Percentiles rank a stretch among this genome's conserved stretches.
Evolutionary conservation across 2,888 invertebrate genomes (phyloP).

Genomic region (Dasypolia templi): DNA sequence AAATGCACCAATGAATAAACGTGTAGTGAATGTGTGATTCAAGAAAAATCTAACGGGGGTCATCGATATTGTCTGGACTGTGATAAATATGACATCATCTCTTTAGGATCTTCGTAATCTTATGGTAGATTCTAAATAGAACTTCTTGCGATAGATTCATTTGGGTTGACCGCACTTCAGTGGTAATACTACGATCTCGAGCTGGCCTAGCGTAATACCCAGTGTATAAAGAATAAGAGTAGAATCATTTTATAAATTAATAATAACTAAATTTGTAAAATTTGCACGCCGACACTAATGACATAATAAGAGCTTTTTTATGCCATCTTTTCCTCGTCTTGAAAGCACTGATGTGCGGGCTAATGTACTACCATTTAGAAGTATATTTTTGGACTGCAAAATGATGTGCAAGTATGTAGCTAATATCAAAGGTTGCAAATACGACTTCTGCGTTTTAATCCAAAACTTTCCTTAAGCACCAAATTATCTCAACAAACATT

Average conservation of each 20-base stretch:
- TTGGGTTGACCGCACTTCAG: neutral
- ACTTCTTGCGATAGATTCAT: neutral
- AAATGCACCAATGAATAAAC: neutral
- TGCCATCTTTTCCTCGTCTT: too few species aligned
- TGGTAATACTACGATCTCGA: neutral
- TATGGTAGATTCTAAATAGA: neutral
- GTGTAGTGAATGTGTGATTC: neutral
- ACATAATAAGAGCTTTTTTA: too few species aligned
- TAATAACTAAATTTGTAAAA: too few species aligned
- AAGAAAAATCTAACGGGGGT: neutral
- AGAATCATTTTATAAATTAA: too few species aligned
- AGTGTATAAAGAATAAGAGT: neutral
- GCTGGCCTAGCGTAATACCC: neutral
- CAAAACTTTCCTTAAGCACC: constrained; percentile 8
- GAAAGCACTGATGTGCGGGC: neutral
- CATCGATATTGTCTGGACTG: neutral
- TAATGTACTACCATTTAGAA: too few species aligned
- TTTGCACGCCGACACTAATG: too few species aligned
- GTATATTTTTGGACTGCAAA: too few species aligned
- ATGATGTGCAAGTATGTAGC: too few species aligned
- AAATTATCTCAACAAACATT: constrained; percentile 31
- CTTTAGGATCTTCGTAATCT: neutral
- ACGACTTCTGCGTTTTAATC: constrained; percentile 19
- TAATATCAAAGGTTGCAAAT: too few species aligned
- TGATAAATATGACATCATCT: neutral